Percentiles rank a stretch among this genome's conserved stretches.
Evolutionary conservation across 2,797 vertebrate species (phyloP).

Genomic region (Channallabes apus): DNA sequence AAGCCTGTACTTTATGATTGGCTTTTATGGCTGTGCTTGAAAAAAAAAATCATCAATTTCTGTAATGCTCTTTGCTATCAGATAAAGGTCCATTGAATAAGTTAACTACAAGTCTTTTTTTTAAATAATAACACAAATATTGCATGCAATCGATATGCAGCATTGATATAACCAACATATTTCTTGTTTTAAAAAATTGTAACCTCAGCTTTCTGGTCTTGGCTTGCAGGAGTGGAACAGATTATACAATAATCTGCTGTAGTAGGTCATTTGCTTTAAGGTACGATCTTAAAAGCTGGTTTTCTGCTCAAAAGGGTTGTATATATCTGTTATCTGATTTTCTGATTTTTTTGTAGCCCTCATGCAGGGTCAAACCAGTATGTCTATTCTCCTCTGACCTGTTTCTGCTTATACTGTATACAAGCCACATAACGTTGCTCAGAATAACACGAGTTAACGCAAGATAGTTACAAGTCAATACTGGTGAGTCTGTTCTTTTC

Average conservation of each 20-base stretch:
- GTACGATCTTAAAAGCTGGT: no score
- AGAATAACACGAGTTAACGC: background rate
- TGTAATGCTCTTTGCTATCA: background rate
- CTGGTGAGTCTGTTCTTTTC: background rate
- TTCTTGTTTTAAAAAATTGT: background rate
- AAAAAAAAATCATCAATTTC: background rate
- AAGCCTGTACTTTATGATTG: conserved; percentile 14
- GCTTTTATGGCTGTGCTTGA: background rate
- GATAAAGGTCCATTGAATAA: background rate
- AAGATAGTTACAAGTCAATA: background rate
- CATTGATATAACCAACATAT: background rate
- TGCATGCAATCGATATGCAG: background rate
- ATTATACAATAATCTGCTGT: background rate
- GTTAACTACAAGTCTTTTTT: background rate
- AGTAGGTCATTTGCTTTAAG: background rate
- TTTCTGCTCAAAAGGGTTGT: background rate
- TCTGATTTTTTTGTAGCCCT: background rate
- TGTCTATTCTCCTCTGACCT: background rate
- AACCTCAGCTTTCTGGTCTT: background rate
- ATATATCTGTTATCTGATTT: background rate
- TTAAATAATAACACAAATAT: background rate
- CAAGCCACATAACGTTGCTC: background rate
- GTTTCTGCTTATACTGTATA: background rate
- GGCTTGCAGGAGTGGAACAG: background rate
- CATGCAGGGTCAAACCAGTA: background rate